Percentiles rank a stretch among this genome's conserved stretches.
Evolutionary conservation across 2,113 vertebrate genomes (phyloP).

Genomic region (Saccopteryx leptura): DNA sequence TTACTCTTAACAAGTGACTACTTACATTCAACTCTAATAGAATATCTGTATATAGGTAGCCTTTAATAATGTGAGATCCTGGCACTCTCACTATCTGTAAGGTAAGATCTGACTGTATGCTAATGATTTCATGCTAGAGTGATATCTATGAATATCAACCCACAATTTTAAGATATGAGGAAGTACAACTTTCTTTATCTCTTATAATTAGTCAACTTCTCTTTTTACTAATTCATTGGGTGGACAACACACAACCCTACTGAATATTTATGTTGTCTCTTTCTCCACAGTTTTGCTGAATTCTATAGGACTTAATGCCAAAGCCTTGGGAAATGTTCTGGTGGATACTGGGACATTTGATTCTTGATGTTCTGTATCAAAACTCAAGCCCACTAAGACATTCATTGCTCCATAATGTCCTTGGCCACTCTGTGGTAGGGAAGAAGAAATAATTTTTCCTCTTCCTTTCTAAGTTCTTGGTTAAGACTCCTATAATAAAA

Average conservation of each 20-base stretch:
- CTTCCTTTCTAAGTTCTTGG: neutral
- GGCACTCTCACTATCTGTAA: neutral
- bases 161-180: neutral
- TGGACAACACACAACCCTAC: neutral
- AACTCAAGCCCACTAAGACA: neutral
- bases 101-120: neutral
- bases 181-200: constrained; percentile 2
- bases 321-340: neutral
- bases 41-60: neutral
- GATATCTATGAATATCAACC: neutral
- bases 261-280: neutral
- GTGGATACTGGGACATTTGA: neutral
- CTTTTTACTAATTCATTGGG: neutral
- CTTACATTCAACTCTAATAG: neutral
- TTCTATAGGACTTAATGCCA: neutral
- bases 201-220: neutral
- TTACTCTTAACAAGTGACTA: neutral
- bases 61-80: neutral
- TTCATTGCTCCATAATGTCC: neutral
- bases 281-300: neutral
- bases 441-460: neutral
- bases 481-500: neutral
- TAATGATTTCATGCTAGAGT: neutral
- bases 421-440: neutral
- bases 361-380: neutral